A percentile compares a stretch with the other conserved stretches of the same genome.
Evolutionary conservation across 2,113 vertebrate genomes (phyloP).

Genomic region (Blennius ocellaris): DNA sequence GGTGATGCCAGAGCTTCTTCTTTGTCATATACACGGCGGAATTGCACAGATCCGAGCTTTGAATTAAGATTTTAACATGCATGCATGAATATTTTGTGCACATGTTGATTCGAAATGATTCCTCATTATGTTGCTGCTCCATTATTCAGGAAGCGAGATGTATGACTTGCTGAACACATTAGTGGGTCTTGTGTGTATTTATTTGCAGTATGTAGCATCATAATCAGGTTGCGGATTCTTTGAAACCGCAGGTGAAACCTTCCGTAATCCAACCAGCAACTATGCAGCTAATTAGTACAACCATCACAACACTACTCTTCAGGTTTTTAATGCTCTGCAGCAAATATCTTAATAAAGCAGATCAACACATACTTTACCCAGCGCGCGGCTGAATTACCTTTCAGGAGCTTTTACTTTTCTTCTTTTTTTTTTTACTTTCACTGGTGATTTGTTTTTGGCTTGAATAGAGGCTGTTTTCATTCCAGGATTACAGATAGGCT

Average conservation of each 20-base stretch:
- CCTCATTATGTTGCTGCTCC: background rate
- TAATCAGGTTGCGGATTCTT: slow-evolving; percentile 1
- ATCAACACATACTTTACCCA: slow-evolving; percentile 32
- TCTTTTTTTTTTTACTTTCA: slow-evolving; percentile 1
- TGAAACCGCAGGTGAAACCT: slow-evolving; percentile 24
- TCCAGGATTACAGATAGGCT: slow-evolving; percentile 60
- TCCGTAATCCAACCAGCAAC: slow-evolving; percentile 18
- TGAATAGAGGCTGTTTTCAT: slow-evolving; percentile 56
- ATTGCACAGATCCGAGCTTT: background rate
- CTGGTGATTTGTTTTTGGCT: slow-evolving; percentile 41
- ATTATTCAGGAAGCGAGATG: background rate
- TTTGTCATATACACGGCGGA: background rate
- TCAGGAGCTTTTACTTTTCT: slow-evolving; percentile 44
- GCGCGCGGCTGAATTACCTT: slow-evolving; percentile 39
- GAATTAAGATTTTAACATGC: background rate
- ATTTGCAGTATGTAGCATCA: background rate
- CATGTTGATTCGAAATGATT: background rate
- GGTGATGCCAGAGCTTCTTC: background rate
- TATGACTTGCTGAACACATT: background rate
- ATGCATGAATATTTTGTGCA: background rate
- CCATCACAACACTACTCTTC: background rate
- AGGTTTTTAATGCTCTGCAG: slow-evolving; percentile 22
- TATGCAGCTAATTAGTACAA: slow-evolving; percentile 31
- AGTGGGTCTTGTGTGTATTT: no score
- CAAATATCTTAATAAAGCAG: slow-evolving; percentile 14